A percentile compares a stretch with the other conserved stretches of the same genome.
phyloP scores from a whole-genome alignment of 2,888 invertebrate species.

The Ophion costatus region DNA sequence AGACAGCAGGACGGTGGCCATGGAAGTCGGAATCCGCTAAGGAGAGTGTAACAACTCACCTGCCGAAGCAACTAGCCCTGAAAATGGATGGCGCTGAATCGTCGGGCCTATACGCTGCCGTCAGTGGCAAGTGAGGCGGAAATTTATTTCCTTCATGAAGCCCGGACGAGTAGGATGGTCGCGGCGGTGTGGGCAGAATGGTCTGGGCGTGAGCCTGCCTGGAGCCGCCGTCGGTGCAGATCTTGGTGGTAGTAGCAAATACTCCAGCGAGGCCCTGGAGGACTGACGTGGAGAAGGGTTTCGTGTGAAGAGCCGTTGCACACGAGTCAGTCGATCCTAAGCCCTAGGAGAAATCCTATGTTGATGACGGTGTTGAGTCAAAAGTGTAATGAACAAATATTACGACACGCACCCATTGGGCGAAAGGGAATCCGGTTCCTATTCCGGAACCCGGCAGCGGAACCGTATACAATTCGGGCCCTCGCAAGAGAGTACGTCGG shows the following conservation, averaged over 20 bases:
- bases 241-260: conserved; percentile 87
- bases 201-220: conserved; percentile 82
- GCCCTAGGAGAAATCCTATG: conserved; percentile 79
- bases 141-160: conserved; percentile 69
- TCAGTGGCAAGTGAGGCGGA: conserved; percentile 66
- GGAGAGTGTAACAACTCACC: conserved; percentile 85
- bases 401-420: conserved; percentile 80
- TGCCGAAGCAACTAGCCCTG: conserved; percentile 87
- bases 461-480: no score
- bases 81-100: conserved; percentile 43
- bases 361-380: conserved; percentile 79
- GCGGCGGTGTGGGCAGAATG: conserved; percentile 84
- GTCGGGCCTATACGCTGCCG: conserved; percentile 33
- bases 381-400: conserved; percentile 64
- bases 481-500: no score
- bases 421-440: conserved; percentile 82
- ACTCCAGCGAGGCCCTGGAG: conserved; percentile 76
- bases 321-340: conserved; percentile 86
- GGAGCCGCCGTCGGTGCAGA: conserved; percentile 78
- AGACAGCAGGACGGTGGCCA: conserved; percentile 90
- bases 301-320: conserved; percentile 85
- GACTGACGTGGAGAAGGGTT: neutral
- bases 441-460: conserved; percentile 85
- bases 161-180: conserved; percentile 87
- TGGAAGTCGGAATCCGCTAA: conserved; percentile 88